Percentiles rank a stretch among this genome's conserved stretches.
These are phyloP conservation scores for Gracilinanus agilis DNA, from an alignment of 2,113 vertebrate genomes.

Conservation along the genomic window DNA sequence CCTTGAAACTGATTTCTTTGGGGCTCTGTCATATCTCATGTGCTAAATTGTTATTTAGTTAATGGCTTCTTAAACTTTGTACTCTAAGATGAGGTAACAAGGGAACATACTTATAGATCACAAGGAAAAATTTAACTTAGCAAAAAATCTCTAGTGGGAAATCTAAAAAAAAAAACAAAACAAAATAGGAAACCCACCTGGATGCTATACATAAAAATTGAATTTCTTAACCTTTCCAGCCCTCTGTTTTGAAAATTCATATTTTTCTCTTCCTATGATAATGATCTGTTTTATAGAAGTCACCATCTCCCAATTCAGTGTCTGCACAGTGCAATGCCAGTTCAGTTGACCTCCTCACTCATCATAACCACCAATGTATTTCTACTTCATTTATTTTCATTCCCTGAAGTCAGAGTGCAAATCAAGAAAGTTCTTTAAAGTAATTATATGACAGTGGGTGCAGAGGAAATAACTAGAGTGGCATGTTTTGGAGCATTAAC, in stretches of 20 bases:
- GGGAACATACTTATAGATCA: neutral
- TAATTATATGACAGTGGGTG: constrained; percentile 56
- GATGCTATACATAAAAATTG: neutral
- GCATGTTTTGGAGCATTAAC: constrained; percentile 48
- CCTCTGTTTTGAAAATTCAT: neutral
- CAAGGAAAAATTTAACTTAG: neutral
- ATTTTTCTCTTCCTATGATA: neutral
- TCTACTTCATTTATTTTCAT: constrained; percentile 66
- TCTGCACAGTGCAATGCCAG: neutral
- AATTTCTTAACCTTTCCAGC: neutral
- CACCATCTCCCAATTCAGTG: neutral
- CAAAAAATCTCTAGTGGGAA: neutral
- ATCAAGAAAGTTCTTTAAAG: constrained; percentile 30
- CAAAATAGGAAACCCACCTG: neutral
- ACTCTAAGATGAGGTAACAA: neutral
- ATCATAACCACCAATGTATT: constrained; percentile 17
- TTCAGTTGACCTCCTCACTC: constrained; percentile 50
- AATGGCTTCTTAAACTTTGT: constrained; percentile 17
- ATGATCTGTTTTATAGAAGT: neutral
- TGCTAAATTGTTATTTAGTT: constrained; percentile 19
- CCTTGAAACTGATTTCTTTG: constrained; percentile 18
- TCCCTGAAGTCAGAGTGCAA: constrained; percentile 48
- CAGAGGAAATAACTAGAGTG: constrained; percentile 25
- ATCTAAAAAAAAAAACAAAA: neutral
- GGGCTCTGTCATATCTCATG: constrained; percentile 7